Evolutionary conservation across 2,113 vertebrate genomes (phyloP).

Genomic region (Orcinus orca): DNA sequence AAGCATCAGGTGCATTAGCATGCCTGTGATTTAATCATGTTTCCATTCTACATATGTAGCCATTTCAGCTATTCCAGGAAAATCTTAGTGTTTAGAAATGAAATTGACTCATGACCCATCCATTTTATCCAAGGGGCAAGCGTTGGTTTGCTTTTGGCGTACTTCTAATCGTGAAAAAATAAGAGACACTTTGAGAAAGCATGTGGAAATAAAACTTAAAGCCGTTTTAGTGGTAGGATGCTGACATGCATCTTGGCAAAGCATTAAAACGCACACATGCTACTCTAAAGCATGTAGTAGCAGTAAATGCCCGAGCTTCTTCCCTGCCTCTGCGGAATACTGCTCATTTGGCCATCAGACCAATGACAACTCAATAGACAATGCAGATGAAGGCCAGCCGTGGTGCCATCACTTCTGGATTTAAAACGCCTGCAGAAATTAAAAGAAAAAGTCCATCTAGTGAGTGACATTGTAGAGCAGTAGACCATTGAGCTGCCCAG

Average conservation of each 20-base stretch:
- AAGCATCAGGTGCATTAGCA: background rate
- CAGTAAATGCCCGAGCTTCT: background rate
- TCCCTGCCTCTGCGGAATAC: background rate
- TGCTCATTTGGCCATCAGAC: constrained; percentile 11
- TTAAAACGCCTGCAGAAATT: background rate
- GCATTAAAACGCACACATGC: background rate
- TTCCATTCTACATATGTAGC: background rate
- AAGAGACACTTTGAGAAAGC: background rate
- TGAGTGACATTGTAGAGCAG: background rate
- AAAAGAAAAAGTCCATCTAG: background rate
- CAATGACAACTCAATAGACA: background rate
- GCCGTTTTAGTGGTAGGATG: background rate
- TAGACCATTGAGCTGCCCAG: background rate
- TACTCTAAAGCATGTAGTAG: background rate
- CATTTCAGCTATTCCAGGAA: constrained; percentile 38
- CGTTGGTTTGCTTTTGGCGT: background rate
- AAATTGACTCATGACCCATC: background rate
- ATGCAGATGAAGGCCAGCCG: background rate
- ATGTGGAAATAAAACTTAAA: background rate
- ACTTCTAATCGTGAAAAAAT: background rate
- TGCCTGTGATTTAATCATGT: background rate
- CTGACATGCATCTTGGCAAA: background rate
- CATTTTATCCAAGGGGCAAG: background rate
- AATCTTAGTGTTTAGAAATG: constrained; percentile 30
- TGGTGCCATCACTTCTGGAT: background rate